Evolutionary conservation across 2,797 vertebrate genomes (phyloP), one percentile per base, ranked within the genome.

Genomic region (Pagetopsis macropterus): DNA sequence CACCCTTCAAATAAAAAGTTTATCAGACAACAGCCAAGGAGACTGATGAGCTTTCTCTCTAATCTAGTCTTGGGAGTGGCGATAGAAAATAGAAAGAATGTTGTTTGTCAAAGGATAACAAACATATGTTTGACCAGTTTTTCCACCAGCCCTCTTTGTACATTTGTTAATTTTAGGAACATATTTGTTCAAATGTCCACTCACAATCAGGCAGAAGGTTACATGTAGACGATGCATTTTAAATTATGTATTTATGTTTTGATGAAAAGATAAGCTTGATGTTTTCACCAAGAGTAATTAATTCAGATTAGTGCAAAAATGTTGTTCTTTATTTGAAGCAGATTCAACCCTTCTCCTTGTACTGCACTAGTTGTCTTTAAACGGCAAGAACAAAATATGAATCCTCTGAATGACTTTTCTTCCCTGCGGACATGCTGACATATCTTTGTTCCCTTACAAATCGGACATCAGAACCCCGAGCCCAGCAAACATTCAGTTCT

Each of bases 1-100:
- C 90, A 92, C 91, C 93, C 91, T 92, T 87, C 89, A 93, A 91
- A 92, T 86, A 85, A 92, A 92, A 93, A 94, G 91, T 87, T 91
- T 88, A 94, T 93, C 89, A 89, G 92, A 93, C 87, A 87, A 88
- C 89, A 87, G 83, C 85, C 80, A 75, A 76, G 78, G 81, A 81
- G 78, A 84, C 87, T 83, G 91, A 92, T 89, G 87, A 88, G 86
- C 87, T 86, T 85, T 77, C 75, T 82, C 84, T 90, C 87, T 87
- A 84, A 87, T 90, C 90, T 86, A 81, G 88, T 90, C 85, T 86
- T 78, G 70, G 74, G 69, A 81, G 79, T 64, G 70, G 65, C 21
- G 45, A 84, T 59, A 61, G 65, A 83, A 78, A 78, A 62, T 67
- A 76, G 65, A 14, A n/a, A 45, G 65, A 83, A 65, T n/a, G 61